Evolutionary conservation across 2,113 vertebrate genomes (phyloP).

Genomic region (Litocranius walleri): DNA sequence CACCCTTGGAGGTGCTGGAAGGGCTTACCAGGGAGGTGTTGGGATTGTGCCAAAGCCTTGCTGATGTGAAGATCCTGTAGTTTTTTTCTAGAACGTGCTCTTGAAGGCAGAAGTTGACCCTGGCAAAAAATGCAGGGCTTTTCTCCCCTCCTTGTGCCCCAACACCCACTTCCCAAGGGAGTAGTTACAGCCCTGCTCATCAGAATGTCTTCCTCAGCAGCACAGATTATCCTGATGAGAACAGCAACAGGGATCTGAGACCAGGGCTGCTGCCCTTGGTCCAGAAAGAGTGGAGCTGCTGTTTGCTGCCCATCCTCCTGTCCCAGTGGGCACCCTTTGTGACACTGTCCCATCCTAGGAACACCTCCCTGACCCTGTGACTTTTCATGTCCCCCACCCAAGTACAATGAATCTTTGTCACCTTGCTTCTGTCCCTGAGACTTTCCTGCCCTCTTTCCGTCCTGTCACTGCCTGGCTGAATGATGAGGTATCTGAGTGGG

Average conservation of each 20-base stretch:
- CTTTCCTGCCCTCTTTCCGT: neutral
- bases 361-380: neutral
- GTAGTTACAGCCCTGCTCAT: no score
- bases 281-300: neutral
- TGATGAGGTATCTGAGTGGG: no score
- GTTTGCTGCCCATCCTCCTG: neutral
- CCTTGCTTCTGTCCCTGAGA: neutral
- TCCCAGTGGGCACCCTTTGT: neutral
- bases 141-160: neutral
- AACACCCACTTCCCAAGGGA: neutral
- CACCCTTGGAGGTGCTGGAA: neutral
- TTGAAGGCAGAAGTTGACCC: neutral
- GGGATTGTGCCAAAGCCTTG: neutral
- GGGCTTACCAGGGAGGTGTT: neutral
- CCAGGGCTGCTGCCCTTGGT: neutral
- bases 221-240: no score
- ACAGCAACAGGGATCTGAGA: neutral
- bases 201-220: neutral
- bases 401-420: neutral
- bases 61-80: neutral
- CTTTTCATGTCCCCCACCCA: neutral
- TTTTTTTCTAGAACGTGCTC: neutral
- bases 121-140: neutral
- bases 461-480: neutral
- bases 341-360: neutral